Percentiles rank a stretch among this genome's conserved stretches.
Conservation (phyloP, 2,113 vertebrate genomes). For the Procavia capensis region DNA sequence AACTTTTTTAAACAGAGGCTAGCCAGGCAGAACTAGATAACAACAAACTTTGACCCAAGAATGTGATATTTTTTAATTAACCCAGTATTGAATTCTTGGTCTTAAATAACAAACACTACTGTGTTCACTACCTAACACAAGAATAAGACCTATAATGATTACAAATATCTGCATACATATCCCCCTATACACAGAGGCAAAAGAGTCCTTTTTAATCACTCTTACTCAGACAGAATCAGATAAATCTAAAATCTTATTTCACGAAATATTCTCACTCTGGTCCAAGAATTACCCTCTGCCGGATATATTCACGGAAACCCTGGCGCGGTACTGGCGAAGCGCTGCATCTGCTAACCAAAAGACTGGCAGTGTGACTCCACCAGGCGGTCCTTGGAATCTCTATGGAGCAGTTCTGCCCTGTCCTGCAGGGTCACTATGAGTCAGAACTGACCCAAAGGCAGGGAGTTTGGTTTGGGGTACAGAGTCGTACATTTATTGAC, state of each 20-base stretch:
- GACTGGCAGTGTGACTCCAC: too few species aligned
- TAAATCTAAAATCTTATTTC: not conserved
- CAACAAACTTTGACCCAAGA: slow-evolving; percentile 11
- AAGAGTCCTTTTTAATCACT: not conserved
- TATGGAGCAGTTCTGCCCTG: too few species aligned
- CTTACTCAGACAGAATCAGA: not conserved
- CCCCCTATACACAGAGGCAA: not conserved
- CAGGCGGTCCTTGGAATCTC: too few species aligned
- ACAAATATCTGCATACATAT: not conserved
- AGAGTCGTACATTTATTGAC: too few species aligned
- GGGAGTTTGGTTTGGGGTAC: too few species aligned
- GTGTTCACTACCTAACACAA: not conserved
- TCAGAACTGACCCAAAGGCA: too few species aligned
- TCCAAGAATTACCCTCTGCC: not conserved
- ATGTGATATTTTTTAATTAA: not conserved
- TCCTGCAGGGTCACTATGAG: too few species aligned
- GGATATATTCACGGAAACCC: not conserved
- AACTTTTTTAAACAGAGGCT: not conserved
- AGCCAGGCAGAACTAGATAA: not conserved
- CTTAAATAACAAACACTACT: not conserved
- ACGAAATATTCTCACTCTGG: not conserved
- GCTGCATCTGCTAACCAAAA: too few species aligned
- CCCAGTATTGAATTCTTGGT: not conserved
- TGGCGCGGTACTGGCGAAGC: too few species aligned
- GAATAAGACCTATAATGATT: not conserved